Conservation (phyloP, 2,888 invertebrate genomes). For the Aporophyla nigra region DNA sequence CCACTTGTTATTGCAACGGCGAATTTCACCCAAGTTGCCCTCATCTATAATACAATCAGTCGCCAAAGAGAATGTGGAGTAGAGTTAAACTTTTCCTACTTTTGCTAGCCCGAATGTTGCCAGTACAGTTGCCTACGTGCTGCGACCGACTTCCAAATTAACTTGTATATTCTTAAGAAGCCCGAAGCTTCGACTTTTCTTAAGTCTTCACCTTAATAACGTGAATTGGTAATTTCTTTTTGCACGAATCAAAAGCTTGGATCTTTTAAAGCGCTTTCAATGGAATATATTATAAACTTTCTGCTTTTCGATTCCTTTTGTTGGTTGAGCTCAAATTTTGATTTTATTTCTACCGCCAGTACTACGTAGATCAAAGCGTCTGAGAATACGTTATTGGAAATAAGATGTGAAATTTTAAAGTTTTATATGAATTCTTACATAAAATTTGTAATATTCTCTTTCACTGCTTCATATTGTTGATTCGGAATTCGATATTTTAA, state of each 20-base stretch:
- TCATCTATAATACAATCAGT: conserved; percentile 45
- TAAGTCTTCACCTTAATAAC: conserved; percentile 50
- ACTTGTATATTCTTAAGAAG: conserved; percentile 61
- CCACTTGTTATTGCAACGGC: conserved; percentile 1
- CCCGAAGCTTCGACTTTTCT: conserved; percentile 27
- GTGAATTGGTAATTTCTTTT: conserved; percentile 60
- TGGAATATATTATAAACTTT: conserved; percentile 54
- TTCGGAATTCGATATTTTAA: neutral
- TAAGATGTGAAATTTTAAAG: conserved; percentile 3
- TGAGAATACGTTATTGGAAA: conserved; percentile 2
- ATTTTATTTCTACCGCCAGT: conserved; percentile 18
- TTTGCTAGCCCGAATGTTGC: conserved; percentile 33
- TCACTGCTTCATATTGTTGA: neutral
- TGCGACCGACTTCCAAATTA: conserved; percentile 58
- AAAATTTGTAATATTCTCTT: conserved; percentile 2
- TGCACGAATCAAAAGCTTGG: conserved; percentile 49
- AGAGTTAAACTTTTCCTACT: conserved; percentile 23
- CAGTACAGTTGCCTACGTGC: conserved; percentile 58
- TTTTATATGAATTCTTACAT: neutral
- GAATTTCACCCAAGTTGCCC: neutral
- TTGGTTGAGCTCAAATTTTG: conserved; percentile 20
- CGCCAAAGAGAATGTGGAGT: conserved; percentile 22
- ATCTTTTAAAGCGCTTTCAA: conserved; percentile 37
- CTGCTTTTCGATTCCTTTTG: conserved; percentile 42
- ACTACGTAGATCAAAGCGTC: neutral